These are phyloP conservation scores for Villa cingulata DNA, from an alignment of 2,888 invertebrate species.

Conservation along the genomic window DNA sequence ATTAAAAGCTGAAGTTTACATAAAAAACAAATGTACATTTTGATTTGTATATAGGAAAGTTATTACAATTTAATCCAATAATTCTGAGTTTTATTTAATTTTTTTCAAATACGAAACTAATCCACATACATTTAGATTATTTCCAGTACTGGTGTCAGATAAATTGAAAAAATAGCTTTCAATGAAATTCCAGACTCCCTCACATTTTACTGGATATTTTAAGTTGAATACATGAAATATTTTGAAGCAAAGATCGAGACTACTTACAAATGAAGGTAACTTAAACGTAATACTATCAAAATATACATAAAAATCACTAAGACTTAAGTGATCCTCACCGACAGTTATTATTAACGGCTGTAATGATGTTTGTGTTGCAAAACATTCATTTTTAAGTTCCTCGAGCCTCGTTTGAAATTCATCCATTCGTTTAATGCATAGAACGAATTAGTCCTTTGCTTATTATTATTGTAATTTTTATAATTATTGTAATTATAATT, in stretches of 20 bases:
- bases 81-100: neutral
- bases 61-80: too few relatives aligned
- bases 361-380: neutral
- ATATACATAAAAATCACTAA: conserved; percentile 1
- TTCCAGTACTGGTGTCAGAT: neutral
- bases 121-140: neutral
- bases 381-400: neutral
- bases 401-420: neutral
- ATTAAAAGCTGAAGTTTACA: neutral
- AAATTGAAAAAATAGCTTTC: conserved; percentile 1
- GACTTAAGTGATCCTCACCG: neutral
- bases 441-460: neutral
- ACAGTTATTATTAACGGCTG: neutral
- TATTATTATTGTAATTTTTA: too few relatives aligned
- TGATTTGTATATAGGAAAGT: neutral
- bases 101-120: conserved; percentile 1
- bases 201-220: conserved; percentile 3
- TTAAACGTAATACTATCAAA: neutral
- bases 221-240: conserved; percentile 3
- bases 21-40: neutral
- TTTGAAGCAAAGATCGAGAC: conserved; percentile 1
- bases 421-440: neutral
- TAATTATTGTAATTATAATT: too few relatives aligned
- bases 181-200: neutral
- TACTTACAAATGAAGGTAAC: neutral